phyloP scores from a whole-genome alignment of 2,888 invertebrate species.

The Melangyna quadrimaculata region DNA sequence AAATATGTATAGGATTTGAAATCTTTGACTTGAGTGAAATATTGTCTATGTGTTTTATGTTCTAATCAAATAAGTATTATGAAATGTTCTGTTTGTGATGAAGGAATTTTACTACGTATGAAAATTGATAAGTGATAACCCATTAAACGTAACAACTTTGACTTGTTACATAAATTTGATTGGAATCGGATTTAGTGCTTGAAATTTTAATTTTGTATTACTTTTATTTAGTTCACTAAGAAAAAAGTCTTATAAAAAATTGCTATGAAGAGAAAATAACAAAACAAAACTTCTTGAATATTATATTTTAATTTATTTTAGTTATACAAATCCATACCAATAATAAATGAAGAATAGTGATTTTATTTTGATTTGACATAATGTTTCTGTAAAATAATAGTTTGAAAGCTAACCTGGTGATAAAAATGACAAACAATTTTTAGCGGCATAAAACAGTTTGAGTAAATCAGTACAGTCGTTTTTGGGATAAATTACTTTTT shows the following conservation, averaged over 20 bases:
- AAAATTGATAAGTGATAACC: not conserved
- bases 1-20: not conserved
- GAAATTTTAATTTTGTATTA: not conserved
- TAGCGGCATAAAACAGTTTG: too few species aligned
- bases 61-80: constrained; percentile 28
- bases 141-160: not conserved
- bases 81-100: constrained; percentile 13
- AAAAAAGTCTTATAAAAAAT: not conserved
- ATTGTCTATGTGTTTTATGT: not conserved
- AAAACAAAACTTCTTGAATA: too few species aligned
- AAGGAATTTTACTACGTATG: not conserved
- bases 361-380: not conserved
- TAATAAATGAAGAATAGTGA: not conserved
- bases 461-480: too few species aligned
- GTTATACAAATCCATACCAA: too few species aligned
- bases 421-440: too few species aligned
- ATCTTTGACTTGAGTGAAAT: not conserved
- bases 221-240: not conserved
- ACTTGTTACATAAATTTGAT: not conserved
- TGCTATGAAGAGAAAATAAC: too few species aligned
- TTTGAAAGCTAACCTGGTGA: too few species aligned
- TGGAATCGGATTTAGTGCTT: not conserved
- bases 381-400: too few species aligned
- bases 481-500: too few species aligned
- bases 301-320: too few species aligned